phyloP scores from a whole-genome alignment of 2,888 invertebrate genomes.

The Harmothoe impar region DNA sequence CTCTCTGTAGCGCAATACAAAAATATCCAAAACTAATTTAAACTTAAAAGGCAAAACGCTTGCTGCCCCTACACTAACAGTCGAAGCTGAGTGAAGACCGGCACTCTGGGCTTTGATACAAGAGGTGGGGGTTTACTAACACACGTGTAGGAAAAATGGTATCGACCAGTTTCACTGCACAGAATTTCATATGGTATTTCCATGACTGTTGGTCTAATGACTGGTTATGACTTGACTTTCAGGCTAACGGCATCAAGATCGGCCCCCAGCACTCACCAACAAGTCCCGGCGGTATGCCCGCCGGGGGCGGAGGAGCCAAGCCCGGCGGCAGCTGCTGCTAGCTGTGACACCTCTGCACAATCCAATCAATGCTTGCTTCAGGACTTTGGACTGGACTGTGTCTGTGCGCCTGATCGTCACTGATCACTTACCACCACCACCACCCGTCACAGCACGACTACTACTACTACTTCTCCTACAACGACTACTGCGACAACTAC shows the following conservation, averaged over 20 bases:
- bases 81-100: too few species aligned
- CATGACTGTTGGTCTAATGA: too few species aligned
- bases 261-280: conserved; percentile 99
- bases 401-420: conserved; percentile 8
- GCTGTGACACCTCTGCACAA: conserved; percentile 25
- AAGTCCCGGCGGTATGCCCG: conserved; percentile 89
- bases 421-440: conserved; percentile 14
- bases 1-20: too few species aligned
- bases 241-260: conserved; percentile 99
- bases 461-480: neutral
- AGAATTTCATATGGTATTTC: too few species aligned
- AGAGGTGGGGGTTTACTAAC: too few species aligned
- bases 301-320: conserved; percentile 91
- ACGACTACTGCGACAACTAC: neutral
- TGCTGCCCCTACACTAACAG: too few species aligned
- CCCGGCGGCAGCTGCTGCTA: conserved; percentile 94
- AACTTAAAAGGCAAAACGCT: too few species aligned
- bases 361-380: conserved; percentile 42
- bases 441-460: neutral
- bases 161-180: too few species aligned
- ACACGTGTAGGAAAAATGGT: too few species aligned
- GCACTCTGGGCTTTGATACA: too few species aligned
- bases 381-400: conserved; percentile 55
- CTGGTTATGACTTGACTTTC: conserved; percentile 77
- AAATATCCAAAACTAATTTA: too few species aligned